Percentiles rank a stretch among this genome's conserved stretches.
Evolutionary conservation across 30 jellyfish, hydroid and myxozoan species (phyloP).

Genomic region (Morbakka virulenta): DNA sequence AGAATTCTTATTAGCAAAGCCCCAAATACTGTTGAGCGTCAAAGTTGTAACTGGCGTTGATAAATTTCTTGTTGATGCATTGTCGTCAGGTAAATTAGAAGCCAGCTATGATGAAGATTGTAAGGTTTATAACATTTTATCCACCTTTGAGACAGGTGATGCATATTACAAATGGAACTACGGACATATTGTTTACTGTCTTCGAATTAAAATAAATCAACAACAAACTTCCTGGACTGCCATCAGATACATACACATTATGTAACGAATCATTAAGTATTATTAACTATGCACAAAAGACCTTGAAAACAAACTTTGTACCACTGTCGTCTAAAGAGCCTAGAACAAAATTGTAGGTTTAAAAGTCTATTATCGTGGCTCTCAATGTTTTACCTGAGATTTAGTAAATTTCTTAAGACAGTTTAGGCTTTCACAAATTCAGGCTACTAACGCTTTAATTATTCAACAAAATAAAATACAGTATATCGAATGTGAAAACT

Average conservation of each 20-base stretch:
- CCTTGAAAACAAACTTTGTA: no score
- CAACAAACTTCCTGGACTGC: background rate
- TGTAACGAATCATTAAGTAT: no score
- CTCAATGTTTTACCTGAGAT: no score
- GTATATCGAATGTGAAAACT: no score
- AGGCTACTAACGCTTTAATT: no score
- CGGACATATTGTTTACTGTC: background rate
- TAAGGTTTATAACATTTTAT: background rate
- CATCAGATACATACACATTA: background rate
- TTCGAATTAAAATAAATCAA: background rate
- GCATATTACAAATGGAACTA: background rate
- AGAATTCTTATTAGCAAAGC: background rate
- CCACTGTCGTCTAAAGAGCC: no score
- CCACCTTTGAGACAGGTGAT: background rate
- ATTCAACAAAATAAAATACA: no score
- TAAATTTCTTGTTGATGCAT: background rate
- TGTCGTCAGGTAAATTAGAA: background rate
- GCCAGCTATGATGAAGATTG: background rate
- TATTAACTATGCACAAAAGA: no score
- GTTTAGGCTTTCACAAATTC: no score
- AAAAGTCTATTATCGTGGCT: no score
- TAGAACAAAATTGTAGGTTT: no score
- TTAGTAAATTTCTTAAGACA: no score
- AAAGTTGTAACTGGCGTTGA: background rate
- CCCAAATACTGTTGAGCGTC: background rate